Evolutionary conservation across 2,113 vertebrate species (phyloP), one percentile per base, ranked within the genome.

Genomic region (Thomomys bottae): DNA sequence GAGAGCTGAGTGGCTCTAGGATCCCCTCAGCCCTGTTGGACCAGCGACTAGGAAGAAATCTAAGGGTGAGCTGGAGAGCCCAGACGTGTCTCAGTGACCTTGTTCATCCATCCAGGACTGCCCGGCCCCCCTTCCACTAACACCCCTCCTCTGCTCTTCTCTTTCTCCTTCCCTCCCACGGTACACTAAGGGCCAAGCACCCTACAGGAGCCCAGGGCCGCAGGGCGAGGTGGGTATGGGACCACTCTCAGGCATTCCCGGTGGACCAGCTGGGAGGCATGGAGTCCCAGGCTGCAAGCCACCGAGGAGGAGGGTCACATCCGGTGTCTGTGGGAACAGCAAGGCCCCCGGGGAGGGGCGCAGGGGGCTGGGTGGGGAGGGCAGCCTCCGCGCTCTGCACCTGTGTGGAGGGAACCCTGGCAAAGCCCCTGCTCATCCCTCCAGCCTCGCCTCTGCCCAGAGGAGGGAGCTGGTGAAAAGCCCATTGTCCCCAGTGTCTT

Each of bases 11-110:
- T 15, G 24, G 79, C 11, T 1, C 1, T 20, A 8, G 61, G 70
- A 17, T 68, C 6, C 1, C 12, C 24, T 76, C n/a, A 21, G 67
- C 12, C 67, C 36, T 17, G 12, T 14, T 26, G 0, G 6, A 2
- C 49, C 49, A 17, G 49, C 14, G 49, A 4, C 23, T 14, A 5
- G 40, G 79, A 3, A 4, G 71, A 42, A 21, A 4, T 0, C 1
- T 12, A 18, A 4, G n/a, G 21, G 11, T 7, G 32, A 14, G 34
- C 26, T n/a, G 45, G 32, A 4, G 49, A 32, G 49, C 45, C 21
- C 49, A 15, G 45, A 20, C 0, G 26, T 64, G 15, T 2, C 38
- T 3, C 32, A 6, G 26, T 0, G 66, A 45, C n/a, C 0, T 8
- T 18, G 61, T 17, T 15, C 20, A 1, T 8, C 0, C 1, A 7